Conservation (phyloP, 2,888 invertebrate species). For the Crematogaster levior region DNA sequence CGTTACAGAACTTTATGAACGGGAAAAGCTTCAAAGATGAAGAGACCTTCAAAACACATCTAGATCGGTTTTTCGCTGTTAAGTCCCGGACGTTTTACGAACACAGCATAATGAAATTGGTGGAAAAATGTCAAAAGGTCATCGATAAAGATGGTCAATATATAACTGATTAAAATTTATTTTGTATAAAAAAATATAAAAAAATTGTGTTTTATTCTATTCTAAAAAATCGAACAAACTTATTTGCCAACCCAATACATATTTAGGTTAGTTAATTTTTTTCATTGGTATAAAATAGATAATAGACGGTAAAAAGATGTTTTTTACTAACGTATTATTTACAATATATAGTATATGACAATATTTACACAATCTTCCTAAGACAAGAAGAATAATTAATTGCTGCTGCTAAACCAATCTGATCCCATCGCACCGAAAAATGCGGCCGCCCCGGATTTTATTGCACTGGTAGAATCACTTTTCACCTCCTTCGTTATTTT, state of each 20-base stretch:
- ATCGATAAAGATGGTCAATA: too few relatives aligned
- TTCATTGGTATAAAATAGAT: conserved; percentile 37
- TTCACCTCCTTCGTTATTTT: conserved; percentile 85
- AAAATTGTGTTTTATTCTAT: too few relatives aligned
- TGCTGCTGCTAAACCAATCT: conserved; percentile 90
- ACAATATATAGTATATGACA: conserved; percentile 43
- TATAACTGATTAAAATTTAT: too few relatives aligned
- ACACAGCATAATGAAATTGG: too few relatives aligned
- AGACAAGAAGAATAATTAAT: conserved; percentile 68
- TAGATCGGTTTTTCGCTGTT: too few relatives aligned
- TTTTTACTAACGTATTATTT: conserved; percentile 56
- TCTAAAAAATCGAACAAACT: background rate
- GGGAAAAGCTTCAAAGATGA: too few relatives aligned
- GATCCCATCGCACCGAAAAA: conserved; percentile 94
- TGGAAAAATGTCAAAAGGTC: too few relatives aligned
- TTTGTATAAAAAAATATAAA: too few relatives aligned
- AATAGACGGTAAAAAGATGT: conserved; percentile 54
- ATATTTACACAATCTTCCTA: conserved; percentile 64
- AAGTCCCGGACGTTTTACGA: too few relatives aligned
- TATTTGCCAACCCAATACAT: background rate
- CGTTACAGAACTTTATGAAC: too few relatives aligned
- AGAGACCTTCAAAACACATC: too few relatives aligned
- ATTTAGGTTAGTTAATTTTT: conserved; percentile 13
- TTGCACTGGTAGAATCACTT: conserved; percentile 87
- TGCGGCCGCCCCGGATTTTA: conserved; percentile 92